Percentiles rank a stretch among this genome's conserved stretches.
phyloP scores from a whole-genome alignment of 2,888 invertebrate genomes.

The Bugulina stolonifera region DNA sequence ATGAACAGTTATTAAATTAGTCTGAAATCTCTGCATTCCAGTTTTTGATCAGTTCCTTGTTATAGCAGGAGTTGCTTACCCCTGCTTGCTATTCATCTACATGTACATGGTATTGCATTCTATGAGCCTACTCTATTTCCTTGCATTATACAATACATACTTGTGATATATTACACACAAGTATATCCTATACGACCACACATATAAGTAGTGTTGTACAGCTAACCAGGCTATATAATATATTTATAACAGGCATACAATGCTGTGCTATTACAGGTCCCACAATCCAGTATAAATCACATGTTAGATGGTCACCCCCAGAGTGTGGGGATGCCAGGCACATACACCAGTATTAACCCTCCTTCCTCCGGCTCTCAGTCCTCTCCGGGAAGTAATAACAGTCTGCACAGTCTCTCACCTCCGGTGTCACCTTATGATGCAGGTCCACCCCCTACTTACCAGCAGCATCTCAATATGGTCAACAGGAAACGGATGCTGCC shows the following conservation, averaged over 20 bases:
- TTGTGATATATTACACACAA: neutral
- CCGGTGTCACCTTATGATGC: conserved; percentile 65
- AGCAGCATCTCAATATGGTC: conserved; percentile 55
- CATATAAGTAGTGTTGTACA: neutral
- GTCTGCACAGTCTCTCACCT: conserved; percentile 63
- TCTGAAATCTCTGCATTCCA: too few species aligned
- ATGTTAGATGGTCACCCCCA: conserved; percentile 4
- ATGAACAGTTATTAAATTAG: too few species aligned
- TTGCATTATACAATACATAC: too few species aligned
- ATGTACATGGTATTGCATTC: too few species aligned
- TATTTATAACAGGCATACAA: neutral
- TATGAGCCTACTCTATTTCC: too few species aligned
- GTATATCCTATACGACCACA: neutral
- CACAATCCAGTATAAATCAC: neutral
- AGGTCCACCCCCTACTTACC: conserved; percentile 61
- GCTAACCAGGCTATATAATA: too few species aligned
- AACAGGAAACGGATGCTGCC: conserved; percentile 29
- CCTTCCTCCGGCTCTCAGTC: conserved; percentile 20
- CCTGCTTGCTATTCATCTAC: too few species aligned
- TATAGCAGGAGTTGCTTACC: too few species aligned
- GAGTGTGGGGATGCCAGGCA: neutral
- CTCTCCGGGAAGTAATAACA: conserved; percentile 22
- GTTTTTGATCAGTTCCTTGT: too few species aligned
- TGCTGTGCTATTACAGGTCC: neutral
- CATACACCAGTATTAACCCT: neutral